These are phyloP conservation scores for Phalera bucephala DNA, from an alignment of 2,888 invertebrate genomes.

Conservation along the genomic window DNA sequence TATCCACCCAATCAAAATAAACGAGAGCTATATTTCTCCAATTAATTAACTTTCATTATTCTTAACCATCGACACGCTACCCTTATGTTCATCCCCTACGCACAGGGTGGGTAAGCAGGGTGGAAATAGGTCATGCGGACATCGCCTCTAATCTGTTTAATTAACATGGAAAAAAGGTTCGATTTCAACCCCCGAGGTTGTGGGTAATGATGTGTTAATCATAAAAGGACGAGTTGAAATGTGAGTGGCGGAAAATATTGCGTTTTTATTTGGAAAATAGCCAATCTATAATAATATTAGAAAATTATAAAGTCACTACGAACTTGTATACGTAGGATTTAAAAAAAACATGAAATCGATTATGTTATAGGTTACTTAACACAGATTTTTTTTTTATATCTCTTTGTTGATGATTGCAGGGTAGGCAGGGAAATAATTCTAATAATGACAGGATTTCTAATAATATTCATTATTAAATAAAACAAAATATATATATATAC, in stretches of 20 bases:
- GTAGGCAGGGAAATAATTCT: too few relatives aligned
- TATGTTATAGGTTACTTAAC: too few relatives aligned
- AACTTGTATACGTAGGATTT: too few relatives aligned
- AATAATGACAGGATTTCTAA: too few relatives aligned
- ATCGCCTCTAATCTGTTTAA: slow-evolving; percentile 73
- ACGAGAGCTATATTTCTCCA: slow-evolving; percentile 59
- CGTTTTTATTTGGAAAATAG: too few relatives aligned
- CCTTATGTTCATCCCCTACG: slow-evolving; percentile 33
- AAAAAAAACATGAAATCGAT: too few relatives aligned
- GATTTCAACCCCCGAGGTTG: slow-evolving; percentile 60
- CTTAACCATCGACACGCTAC: slow-evolving; percentile 60
- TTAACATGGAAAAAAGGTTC: slow-evolving; percentile 75
- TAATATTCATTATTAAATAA: too few relatives aligned
- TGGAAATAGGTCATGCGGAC: slow-evolving; percentile 75
- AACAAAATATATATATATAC: too few relatives aligned
- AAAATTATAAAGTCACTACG: too few relatives aligned
- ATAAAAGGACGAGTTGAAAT: slow-evolving; percentile 26
- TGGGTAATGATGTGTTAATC: slow-evolving; percentile 75
- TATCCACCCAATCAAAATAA: slow-evolving; percentile 53
- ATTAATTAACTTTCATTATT: slow-evolving; percentile 74
- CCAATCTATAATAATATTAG: too few relatives aligned
- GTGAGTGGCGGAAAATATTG: slow-evolving; percentile 9
- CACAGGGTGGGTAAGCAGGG: slow-evolving; percentile 55
- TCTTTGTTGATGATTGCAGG: too few relatives aligned
- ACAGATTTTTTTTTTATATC: too few relatives aligned